Evolutionary conservation across 2,888 invertebrate genomes (phyloP).

Genomic region (Drosophila algonquin): DNA sequence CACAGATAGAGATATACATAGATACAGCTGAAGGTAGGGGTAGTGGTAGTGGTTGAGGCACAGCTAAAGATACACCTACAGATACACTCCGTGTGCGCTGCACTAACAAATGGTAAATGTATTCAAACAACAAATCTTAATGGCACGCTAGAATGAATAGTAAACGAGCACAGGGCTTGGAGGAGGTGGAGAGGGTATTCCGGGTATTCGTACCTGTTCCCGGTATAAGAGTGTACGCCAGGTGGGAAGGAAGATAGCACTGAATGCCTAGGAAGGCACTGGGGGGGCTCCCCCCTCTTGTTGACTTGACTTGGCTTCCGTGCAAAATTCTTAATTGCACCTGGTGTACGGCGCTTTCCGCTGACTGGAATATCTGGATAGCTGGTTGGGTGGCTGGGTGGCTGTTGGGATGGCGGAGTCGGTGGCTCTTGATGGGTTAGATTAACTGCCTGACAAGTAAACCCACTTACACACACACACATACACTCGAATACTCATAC

Average conservation of each 20-base stretch:
- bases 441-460: slow-evolving; percentile 82
- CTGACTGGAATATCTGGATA: slow-evolving; percentile 76
- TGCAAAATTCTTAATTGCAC: slow-evolving; percentile 81
- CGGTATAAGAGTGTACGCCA: not conserved
- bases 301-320: slow-evolving; percentile 77
- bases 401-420: slow-evolving; percentile 1
- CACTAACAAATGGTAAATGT: slow-evolving; percentile 78
- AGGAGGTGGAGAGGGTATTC: not conserved
- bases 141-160: slow-evolving; percentile 79
- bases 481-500: not conserved
- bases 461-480: slow-evolving; percentile 56
- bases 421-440: slow-evolving; percentile 74
- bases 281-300: slow-evolving; percentile 8
- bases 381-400: slow-evolving; percentile 2
- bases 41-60: not conserved
- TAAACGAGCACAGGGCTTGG: slow-evolving; percentile 64
- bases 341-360: slow-evolving; percentile 77
- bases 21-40: slow-evolving; percentile 5
- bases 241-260: slow-evolving; percentile 33
- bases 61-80: slow-evolving; percentile 17
- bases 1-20: slow-evolving; percentile 11
- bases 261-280: slow-evolving; percentile 39
- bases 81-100: slow-evolving; percentile 46
- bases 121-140: slow-evolving; percentile 80
- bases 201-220: too few relatives aligned